phyloP scores from a whole-genome alignment of 2,888 invertebrate genomes.

The Mesorhabditis belari region DNA sequence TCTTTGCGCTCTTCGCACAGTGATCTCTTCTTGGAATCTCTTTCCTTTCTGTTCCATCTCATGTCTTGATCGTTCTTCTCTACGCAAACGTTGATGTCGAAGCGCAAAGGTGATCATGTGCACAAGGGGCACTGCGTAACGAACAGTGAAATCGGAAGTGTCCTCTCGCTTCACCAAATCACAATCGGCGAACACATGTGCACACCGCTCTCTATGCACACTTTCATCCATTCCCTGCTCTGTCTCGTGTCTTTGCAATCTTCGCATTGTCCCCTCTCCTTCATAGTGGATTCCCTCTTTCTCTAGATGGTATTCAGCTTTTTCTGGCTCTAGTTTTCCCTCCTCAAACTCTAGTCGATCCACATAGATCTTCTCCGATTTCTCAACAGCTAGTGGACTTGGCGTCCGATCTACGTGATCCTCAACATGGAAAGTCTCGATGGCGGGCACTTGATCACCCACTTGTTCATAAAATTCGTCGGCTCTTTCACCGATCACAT shows the following conservation, averaged over 20 bases:
- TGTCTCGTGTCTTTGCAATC: slow-evolving; percentile 27
- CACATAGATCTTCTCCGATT: slow-evolving; percentile 41
- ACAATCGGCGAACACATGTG: slow-evolving; percentile 47
- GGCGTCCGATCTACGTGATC: slow-evolving; percentile 34
- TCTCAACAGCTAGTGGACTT: slow-evolving; percentile 19
- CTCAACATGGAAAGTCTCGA: slow-evolving; percentile 19
- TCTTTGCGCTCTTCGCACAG: slow-evolving; percentile 11
- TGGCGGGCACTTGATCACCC: slow-evolving; percentile 9
- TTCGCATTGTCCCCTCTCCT: slow-evolving; percentile 26
- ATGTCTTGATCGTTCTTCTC: slow-evolving; percentile 12
- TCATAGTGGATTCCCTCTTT: slow-evolving; percentile 41
- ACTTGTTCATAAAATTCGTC: slow-evolving; percentile 29
- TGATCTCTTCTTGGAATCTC: slow-evolving; percentile 13
- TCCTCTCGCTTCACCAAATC: slow-evolving; percentile 46
- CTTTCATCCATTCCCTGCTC: slow-evolving; percentile 28
- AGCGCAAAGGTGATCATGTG: slow-evolving; percentile 18
- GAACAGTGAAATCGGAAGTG: slow-evolving; percentile 40
- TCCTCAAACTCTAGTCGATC: slow-evolving; percentile 41
- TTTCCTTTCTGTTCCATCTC: slow-evolving; percentile 23
- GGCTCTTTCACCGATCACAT: slow-evolving; percentile 48
- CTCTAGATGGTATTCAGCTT: slow-evolving; percentile 37
- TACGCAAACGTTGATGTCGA: slow-evolving; percentile 9
- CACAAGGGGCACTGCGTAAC: slow-evolving; percentile 27
- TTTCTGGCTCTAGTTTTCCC: slow-evolving; percentile 16
- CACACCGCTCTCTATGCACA: slow-evolving; percentile 16